Evolutionary conservation across 37 sponge, comb jelly and placozoan genomes (phyloP).

Genomic region (Tethya wilhelma): DNA sequence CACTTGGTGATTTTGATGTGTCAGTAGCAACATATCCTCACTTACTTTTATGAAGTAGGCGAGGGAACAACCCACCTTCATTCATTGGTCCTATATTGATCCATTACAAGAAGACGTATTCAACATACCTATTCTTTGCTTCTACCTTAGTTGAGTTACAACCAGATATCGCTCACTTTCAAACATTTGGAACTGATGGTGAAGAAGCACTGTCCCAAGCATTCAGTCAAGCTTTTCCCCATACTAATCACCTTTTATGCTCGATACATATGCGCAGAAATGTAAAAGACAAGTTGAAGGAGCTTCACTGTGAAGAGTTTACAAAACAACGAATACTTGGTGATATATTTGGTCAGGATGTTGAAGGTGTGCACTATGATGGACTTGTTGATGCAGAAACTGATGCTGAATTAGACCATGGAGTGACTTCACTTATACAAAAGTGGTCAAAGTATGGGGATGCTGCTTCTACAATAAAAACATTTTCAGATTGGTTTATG

Average conservation of each 20-base stretch:
- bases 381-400: slow-evolving; percentile 28
- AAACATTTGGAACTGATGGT: no score
- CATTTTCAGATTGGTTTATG: no score
- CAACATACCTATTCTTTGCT: no score
- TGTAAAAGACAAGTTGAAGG: slow-evolving; percentile 20
- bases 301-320: neutral
- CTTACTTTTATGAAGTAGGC: slow-evolving; percentile 28
- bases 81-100: slow-evolving; percentile 48
- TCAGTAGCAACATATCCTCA: slow-evolving; percentile 44
- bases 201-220: slow-evolving; percentile 25
- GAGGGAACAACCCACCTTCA: slow-evolving; percentile 13
- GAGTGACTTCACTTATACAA: neutral
- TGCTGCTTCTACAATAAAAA: no score
- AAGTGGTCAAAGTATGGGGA: no score
- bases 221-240: slow-evolving; percentile 29
- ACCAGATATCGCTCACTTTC: slow-evolving; percentile 20
- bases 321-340: slow-evolving; percentile 9
- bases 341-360: slow-evolving; percentile 27
- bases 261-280: slow-evolving; percentile 49
- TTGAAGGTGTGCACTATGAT: slow-evolving; percentile 10
- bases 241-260: slow-evolving; percentile 32
- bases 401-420: slow-evolving; percentile 10
- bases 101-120: slow-evolving; percentile 45
- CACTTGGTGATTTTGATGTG: slow-evolving; percentile 55
- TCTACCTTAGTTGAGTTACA: slow-evolving; percentile 28